These are phyloP conservation scores for Albula glossodonta DNA, from an alignment of 2,113 vertebrate genomes.

Conservation along the genomic window DNA sequence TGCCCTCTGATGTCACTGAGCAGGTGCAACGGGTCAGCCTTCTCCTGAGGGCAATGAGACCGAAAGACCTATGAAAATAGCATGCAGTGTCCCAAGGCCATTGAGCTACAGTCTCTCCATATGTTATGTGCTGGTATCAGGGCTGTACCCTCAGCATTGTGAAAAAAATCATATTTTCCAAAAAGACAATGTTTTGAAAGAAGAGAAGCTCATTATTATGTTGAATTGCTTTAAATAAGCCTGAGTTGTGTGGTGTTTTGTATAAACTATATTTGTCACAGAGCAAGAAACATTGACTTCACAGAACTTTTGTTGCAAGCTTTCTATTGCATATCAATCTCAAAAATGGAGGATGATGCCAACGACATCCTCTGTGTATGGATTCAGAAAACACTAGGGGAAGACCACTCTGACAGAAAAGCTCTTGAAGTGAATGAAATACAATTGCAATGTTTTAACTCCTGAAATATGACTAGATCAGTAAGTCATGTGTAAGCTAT, in stretches of 20 bases:
- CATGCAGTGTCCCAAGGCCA: neutral
- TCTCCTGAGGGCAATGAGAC: neutral
- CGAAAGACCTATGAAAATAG: neutral
- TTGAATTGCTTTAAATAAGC: too few relatives aligned
- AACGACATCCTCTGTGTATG: neutral
- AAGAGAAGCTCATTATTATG: too few relatives aligned
- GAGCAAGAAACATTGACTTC: too few relatives aligned
- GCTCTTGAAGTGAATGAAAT: neutral
- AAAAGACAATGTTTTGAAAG: too few relatives aligned
- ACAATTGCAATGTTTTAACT: neutral
- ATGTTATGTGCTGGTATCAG: neutral
- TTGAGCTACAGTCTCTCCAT: neutral
- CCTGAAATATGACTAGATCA: neutral
- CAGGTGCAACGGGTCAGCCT: neutral
- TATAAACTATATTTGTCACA: too few relatives aligned
- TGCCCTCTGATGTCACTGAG: too few relatives aligned
- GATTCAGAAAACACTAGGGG: neutral
- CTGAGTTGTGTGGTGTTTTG: too few relatives aligned
- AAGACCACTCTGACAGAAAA: neutral
- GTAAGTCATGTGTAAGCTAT: neutral
- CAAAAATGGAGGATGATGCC: too few relatives aligned
- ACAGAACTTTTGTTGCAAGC: too few relatives aligned
- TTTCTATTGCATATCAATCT: too few relatives aligned
- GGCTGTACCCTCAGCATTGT: too few relatives aligned
- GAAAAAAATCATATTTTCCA: too few relatives aligned